Conservation (phyloP, 2,888 invertebrate species). For the Ceramica pisi region DNA sequence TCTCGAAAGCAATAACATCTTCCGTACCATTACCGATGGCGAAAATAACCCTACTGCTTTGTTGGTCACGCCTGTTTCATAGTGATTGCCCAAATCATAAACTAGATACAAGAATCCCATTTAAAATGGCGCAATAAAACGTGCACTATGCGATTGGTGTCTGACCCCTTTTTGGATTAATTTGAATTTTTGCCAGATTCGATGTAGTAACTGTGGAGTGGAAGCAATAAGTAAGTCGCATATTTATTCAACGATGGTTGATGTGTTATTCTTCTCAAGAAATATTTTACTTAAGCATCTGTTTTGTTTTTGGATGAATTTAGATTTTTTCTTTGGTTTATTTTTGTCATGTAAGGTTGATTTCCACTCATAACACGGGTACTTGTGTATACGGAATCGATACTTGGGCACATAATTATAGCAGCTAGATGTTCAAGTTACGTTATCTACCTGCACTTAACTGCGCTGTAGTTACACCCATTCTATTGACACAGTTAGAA, state of each 20-base stretch:
- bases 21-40: constrained; percentile 74
- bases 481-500: constrained; percentile 64
- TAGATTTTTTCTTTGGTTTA: too few relatives aligned
- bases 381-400: background rate
- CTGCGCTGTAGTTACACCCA: constrained; percentile 50
- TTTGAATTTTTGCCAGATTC: constrained; percentile 59
- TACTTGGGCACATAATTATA: background rate
- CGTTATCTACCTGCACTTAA: constrained; percentile 51
- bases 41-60: constrained; percentile 78
- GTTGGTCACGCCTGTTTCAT: constrained; percentile 81
- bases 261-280: constrained; percentile 9
- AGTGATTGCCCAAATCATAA: constrained; percentile 78
- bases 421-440: constrained; percentile 20
- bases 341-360: background rate
- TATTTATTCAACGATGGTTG: constrained; percentile 15
- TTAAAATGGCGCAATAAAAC: constrained; percentile 76
- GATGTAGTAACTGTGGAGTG: constrained; percentile 40
- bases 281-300: background rate
- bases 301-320: background rate
- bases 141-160: constrained; percentile 71
- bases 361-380: background rate
- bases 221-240: constrained; percentile 21
- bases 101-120: constrained; percentile 78
- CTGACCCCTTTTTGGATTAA: constrained; percentile 69
- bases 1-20: constrained; percentile 75